Percentiles rank a stretch among this genome's conserved stretches.
phyloP scores from a whole-genome alignment of 2,113 vertebrate species.

The Polypterus bichir region DNA sequence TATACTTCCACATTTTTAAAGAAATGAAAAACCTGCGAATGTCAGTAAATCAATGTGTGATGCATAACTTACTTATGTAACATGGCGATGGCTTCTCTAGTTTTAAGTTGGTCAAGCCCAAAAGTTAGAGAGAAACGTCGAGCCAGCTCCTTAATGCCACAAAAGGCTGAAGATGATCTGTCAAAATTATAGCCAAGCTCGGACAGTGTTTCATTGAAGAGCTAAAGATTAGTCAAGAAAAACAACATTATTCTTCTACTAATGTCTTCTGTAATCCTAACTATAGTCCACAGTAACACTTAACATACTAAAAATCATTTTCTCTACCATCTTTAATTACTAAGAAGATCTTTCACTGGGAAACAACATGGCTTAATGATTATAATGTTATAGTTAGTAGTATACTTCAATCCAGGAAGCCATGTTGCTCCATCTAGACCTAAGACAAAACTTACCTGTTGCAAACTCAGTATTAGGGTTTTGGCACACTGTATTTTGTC shows the following conservation, averaged over 20 bases:
- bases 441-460: slow-evolving; percentile 66
- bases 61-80: slow-evolving; percentile 83
- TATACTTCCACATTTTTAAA: background rate
- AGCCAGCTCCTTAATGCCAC: slow-evolving; percentile 93
- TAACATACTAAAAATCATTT: no score
- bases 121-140: slow-evolving; percentile 95
- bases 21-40: background rate
- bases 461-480: slow-evolving; percentile 94
- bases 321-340: no score
- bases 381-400: no score
- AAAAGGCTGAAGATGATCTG: slow-evolving; percentile 84
- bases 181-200: slow-evolving; percentile 91
- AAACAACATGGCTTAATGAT: no score
- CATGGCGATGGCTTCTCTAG: slow-evolving; percentile 96
- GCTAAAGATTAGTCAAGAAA: slow-evolving; percentile 40
- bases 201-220: slow-evolving; percentile 96
- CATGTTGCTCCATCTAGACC: background rate
- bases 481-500: slow-evolving; percentile 98
- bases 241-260: background rate
- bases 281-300: no score
- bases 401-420: no score
- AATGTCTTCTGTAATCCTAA: background rate
- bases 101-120: slow-evolving; percentile 94
- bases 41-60: slow-evolving; percentile 7
- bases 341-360: no score